These are phyloP conservation scores for Arenaria interpres DNA, from an alignment of 2,113 vertebrate species.

Conservation along the genomic window DNA sequence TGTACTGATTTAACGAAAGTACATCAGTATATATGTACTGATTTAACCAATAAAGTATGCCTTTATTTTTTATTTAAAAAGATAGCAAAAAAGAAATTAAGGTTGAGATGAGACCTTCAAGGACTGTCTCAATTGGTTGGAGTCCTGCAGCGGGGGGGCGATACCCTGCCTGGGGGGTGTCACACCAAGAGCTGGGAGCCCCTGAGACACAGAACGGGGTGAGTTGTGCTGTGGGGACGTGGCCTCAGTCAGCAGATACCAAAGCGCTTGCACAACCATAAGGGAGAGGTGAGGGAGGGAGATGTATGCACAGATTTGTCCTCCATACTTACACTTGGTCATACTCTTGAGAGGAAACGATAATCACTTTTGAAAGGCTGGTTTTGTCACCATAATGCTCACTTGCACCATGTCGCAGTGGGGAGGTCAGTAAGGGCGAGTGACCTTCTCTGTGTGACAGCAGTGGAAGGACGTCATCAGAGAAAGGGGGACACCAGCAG, in stretches of 20 bases:
- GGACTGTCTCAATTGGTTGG: not conserved
- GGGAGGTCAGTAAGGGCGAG: too few species aligned
- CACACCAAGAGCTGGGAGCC: not conserved
- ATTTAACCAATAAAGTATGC: not conserved
- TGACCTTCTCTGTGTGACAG: not conserved
- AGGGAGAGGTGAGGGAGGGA: not conserved
- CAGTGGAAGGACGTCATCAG: rapidly evolving
- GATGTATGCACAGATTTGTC: not conserved
- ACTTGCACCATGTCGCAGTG: rapidly evolving
- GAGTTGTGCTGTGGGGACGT: too few species aligned
- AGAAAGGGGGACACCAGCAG: not conserved
- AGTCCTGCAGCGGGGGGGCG: rapidly evolving
- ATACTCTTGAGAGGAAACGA: not conserved
- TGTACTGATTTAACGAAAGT: not conserved
- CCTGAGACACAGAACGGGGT: rapidly evolving
- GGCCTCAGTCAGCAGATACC: not conserved
- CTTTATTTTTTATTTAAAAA: not conserved
- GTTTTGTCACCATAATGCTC: not conserved
- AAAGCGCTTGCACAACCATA: rapidly evolving
- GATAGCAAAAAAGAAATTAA: not conserved
- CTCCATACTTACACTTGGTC: not conserved
- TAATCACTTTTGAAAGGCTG: not conserved
- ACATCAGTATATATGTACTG: not conserved
- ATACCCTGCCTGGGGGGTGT: not conserved
- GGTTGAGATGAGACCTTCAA: not conserved